These are phyloP conservation scores for Chloropsis cyanopogon DNA, from an alignment of 2,113 vertebrate genomes.

Conservation along the genomic window DNA sequence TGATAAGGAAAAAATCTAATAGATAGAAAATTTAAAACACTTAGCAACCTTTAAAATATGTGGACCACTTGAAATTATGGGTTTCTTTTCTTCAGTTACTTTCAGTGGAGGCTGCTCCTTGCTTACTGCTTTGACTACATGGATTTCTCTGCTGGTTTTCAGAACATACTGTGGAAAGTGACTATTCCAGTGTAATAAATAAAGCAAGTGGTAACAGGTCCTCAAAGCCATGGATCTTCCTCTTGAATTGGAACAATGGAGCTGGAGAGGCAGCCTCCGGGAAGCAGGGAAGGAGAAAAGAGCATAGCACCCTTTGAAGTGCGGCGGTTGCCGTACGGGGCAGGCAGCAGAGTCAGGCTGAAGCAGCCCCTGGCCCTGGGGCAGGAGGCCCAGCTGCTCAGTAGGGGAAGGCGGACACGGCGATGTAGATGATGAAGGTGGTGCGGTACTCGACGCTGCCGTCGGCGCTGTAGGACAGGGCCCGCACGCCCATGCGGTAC, in stretches of 20 bases:
- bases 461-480: slow-evolving; percentile 82
- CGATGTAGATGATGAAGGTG: slow-evolving; percentile 96
- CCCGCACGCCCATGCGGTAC: slow-evolving; percentile 90
- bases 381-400: neutral
- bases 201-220: slow-evolving; percentile 52
- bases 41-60: slow-evolving; percentile 9
- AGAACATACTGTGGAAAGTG: slow-evolving; percentile 33
- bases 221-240: neutral
- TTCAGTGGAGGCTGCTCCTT: slow-evolving; percentile 6
- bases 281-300: neutral
- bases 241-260: neutral
- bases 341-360: neutral
- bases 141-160: slow-evolving; percentile 1
- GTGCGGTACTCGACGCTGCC: slow-evolving; percentile 92
- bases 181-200: slow-evolving; percentile 78
- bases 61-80: neutral
- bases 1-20: slow-evolving; percentile 15
- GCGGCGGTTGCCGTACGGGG: neutral
- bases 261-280: neutral
- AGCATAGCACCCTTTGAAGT: slow-evolving; percentile 54
- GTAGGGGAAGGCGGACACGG: slow-evolving; percentile 92
- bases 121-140: neutral
- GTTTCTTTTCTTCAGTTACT: neutral
- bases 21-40: slow-evolving; percentile 8
- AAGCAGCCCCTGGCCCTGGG: neutral